A percentile compares a stretch with the other conserved stretches of the same genome.
Conservation (phyloP, 2,797 vertebrate genomes). For the Cirrhinus mrigala region DNA sequence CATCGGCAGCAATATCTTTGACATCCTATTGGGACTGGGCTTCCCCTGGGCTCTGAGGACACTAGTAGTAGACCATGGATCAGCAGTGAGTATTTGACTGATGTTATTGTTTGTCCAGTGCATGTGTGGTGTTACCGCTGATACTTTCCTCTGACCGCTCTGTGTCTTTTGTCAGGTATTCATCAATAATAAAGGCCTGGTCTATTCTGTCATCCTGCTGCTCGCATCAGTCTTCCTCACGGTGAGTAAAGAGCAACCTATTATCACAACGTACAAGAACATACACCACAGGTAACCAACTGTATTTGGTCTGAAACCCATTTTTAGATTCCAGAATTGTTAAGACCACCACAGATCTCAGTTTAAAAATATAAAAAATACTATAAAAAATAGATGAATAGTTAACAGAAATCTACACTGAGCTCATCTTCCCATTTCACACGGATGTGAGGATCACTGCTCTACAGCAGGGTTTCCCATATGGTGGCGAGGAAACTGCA, state of each 20-base stretch:
- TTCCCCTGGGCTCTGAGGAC: constrained; percentile 84
- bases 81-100: constrained; percentile 68
- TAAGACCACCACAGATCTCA: background rate
- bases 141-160: background rate
- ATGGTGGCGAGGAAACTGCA: too few species aligned
- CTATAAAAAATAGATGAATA: background rate
- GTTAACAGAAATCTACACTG: background rate
- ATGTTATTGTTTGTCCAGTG: background rate
- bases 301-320: background rate
- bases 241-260: constrained; percentile 67
- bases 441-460: too few species aligned
- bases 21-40: constrained; percentile 83
- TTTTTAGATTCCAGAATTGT: background rate
- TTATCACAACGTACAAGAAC: background rate
- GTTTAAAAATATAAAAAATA: background rate
- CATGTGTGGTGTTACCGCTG: background rate
- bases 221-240: constrained; percentile 84
- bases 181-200: constrained; percentile 85
- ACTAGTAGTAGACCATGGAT: constrained; percentile 80
- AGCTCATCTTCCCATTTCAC: background rate
- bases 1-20: constrained; percentile 86
- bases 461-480: background rate
- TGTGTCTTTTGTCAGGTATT: constrained; percentile 68
- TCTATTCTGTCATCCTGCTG: constrained; percentile 84
- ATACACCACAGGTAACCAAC: too few species aligned